These are phyloP conservation scores for Ctenopoma multispine DNA, from an alignment of 2,797 vertebrate genomes.

Conservation along the genomic window DNA sequence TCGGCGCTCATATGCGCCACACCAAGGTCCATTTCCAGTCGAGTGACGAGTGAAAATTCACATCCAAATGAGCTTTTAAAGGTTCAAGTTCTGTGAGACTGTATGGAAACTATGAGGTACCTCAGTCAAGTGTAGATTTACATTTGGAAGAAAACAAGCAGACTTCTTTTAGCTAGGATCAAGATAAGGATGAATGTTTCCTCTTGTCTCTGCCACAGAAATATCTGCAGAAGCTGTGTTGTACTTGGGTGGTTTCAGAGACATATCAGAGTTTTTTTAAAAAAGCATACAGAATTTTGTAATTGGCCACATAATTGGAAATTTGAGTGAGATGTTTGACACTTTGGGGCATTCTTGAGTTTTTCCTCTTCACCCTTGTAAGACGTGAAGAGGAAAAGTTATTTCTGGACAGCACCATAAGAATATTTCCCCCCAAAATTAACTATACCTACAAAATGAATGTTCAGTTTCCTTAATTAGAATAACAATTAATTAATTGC, in stretches of 20 bases:
- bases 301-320: conserved; percentile 3
- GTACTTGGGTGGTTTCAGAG: conserved; percentile 21
- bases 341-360: not conserved
- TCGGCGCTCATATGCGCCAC: conserved; percentile 43
- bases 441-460: too few relatives aligned
- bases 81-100: conserved; percentile 32
- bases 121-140: conserved; percentile 28
- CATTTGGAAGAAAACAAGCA: conserved; percentile 31
- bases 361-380: too few relatives aligned
- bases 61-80: conserved; percentile 16
- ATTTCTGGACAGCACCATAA: too few relatives aligned
- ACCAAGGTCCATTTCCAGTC: not conserved
- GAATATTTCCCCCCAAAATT: too few relatives aligned
- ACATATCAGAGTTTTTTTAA: conserved; percentile 18
- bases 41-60: conserved; percentile 10
- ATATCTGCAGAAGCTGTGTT: not conserved
- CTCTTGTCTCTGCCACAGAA: conserved; percentile 25
- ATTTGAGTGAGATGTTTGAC: not conserved
- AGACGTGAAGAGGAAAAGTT: too few relatives aligned
- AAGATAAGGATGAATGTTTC: conserved; percentile 30
- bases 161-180: conserved; percentile 20
- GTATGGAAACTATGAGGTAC: conserved; percentile 30
- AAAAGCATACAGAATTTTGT: not conserved
- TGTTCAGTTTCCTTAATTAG: too few relatives aligned
- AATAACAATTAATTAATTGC: too few relatives aligned